Percentiles rank a stretch among this genome's conserved stretches.
Conservation (phyloP, 2,888 invertebrate genomes). For the Temnothorax ravouxi region DNA sequence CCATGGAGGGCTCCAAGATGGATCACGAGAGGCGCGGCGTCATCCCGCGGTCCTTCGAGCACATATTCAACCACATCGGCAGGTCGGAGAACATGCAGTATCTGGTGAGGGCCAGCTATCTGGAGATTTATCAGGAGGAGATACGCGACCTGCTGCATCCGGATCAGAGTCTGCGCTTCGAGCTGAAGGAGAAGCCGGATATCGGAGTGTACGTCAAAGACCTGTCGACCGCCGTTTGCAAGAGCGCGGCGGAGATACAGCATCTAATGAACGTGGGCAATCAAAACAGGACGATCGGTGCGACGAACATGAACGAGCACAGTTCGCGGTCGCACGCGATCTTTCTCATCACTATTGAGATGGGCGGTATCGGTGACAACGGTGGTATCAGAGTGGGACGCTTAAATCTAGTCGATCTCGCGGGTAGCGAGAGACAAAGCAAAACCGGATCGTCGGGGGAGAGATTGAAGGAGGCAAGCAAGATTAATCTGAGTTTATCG, state of each 20-base stretch:
- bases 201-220: constrained; percentile 98
- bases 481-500: constrained; percentile 98
- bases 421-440: constrained; percentile 98
- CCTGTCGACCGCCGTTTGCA: constrained; percentile 97
- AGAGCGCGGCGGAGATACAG: constrained; percentile 97
- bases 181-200: constrained; percentile 92
- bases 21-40: constrained; percentile 93
- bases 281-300: constrained; percentile 96
- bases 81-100: constrained; percentile 97
- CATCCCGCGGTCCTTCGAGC: constrained; percentile 98
- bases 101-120: constrained; percentile 97
- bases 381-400: constrained; percentile 93
- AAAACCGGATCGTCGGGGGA: constrained; percentile 99
- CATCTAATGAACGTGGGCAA: constrained; percentile 98
- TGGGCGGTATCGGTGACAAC: constrained; percentile 91
- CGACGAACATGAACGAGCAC: constrained; percentile 99
- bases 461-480: constrained; percentile 97
- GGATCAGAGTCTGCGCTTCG: constrained; percentile 91
- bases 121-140: constrained; percentile 98
- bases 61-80: constrained; percentile 98
- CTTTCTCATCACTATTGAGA: constrained; percentile 99
- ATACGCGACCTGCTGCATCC: constrained; percentile 90
- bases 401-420: constrained; percentile 98
- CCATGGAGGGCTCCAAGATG: constrained; percentile 91
- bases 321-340: constrained; percentile 99